Evolutionary conservation across 2,113 vertebrate genomes (phyloP).

Genomic region (Siniperca knerii): DNA sequence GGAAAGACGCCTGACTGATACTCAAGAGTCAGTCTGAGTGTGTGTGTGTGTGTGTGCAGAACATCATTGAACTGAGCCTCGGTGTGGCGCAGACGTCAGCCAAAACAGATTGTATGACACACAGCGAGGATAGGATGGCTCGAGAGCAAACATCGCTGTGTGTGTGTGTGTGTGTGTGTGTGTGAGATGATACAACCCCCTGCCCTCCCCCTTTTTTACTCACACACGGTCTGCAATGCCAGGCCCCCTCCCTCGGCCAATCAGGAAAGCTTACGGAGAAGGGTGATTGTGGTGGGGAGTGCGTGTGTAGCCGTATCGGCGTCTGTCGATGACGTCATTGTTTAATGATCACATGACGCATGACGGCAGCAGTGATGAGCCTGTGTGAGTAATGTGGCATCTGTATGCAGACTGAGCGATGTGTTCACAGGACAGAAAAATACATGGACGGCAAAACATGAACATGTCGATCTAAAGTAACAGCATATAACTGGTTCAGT

Average conservation of each 20-base stretch:
- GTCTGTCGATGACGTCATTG: conserved; percentile 48
- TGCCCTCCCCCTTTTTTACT: conserved; percentile 1
- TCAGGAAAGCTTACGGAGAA: conserved; percentile 18
- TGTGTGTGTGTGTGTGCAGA: conserved; percentile 23
- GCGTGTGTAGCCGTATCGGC: background rate
- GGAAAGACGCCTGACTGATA: conserved; percentile 18
- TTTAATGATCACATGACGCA: conserved; percentile 11
- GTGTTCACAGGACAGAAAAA: background rate
- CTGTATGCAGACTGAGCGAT: conserved; percentile 13
- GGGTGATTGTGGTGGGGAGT: background rate
- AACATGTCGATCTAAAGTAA: background rate
- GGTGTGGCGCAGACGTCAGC: conserved; percentile 44
- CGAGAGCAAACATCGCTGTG: conserved; percentile 23
- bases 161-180: background rate
- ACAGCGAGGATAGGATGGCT: conserved; percentile 42
- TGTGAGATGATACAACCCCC: conserved; percentile 27
- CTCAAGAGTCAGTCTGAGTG: conserved; percentile 2
- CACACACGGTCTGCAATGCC: conserved; percentile 49
- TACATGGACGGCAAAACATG: background rate
- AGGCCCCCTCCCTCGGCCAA: conserved; percentile 54
- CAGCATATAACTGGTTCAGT: background rate
- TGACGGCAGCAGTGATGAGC: conserved; percentile 1
- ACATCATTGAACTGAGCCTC: conserved; percentile 27
- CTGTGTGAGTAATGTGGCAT: conserved; percentile 9
- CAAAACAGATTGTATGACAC: conserved; percentile 55